Evolutionary conservation across 2,888 invertebrate genomes (phyloP).

Genomic region (Tiphia femorata): DNA sequence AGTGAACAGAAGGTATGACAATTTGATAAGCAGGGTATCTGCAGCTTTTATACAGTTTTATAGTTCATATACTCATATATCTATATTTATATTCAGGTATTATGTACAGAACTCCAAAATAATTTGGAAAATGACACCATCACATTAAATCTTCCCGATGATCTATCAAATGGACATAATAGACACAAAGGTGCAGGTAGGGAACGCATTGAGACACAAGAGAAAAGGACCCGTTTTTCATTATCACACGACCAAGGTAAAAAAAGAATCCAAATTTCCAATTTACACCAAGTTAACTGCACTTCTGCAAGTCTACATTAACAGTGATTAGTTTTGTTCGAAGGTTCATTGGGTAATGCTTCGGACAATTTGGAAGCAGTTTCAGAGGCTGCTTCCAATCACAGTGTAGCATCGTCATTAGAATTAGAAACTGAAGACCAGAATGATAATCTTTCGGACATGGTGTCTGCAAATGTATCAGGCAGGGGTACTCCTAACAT

Average conservation of each 20-base stretch:
- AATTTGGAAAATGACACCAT: conserved; percentile 47
- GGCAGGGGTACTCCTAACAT: conserved; percentile 95
- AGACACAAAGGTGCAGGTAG: conserved; percentile 53
- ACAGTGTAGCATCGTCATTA: conserved; percentile 91
- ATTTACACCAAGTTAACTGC: no score
- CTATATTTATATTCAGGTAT: conserved; percentile 43
- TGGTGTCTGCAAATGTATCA: conserved; percentile 95
- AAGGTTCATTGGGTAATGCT: conserved; percentile 89
- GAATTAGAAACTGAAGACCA: conserved; percentile 91
- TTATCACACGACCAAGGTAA: conserved; percentile 85
- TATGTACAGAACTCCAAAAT: conserved; percentile 61
- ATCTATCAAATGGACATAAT: conserved; percentile 62
- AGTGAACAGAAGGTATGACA: conserved; percentile 78
- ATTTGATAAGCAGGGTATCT: no score
- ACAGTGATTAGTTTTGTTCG: conserved; percentile 58
- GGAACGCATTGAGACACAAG: conserved; percentile 67
- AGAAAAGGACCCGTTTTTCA: conserved; percentile 76
- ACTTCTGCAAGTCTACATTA: no score
- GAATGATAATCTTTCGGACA: conserved; percentile 95
- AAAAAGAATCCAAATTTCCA: no score
- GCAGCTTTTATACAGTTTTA: neutral
- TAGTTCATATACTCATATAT: neutral
- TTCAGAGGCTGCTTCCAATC: conserved; percentile 95
- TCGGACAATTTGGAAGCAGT: conserved; percentile 96
- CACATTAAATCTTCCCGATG: conserved; percentile 56